Percentiles rank a stretch among this genome's conserved stretches.
Evolutionary conservation across 2,888 invertebrate species (phyloP).

Genomic region (Mechanitis mazaeus): DNA sequence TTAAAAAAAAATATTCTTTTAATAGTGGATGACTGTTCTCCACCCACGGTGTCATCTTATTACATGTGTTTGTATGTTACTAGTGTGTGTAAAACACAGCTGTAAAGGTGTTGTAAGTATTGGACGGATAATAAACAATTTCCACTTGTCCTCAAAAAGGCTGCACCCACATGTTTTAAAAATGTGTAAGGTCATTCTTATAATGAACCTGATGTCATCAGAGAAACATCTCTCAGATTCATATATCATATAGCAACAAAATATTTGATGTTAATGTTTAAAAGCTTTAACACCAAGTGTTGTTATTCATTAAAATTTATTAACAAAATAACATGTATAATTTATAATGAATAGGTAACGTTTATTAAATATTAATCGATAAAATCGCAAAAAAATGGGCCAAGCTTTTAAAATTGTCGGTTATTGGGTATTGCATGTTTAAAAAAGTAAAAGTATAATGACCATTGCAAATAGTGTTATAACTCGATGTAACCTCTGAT

Average conservation of each 20-base stretch:
- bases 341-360: background rate
- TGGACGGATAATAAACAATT: constrained; percentile 20
- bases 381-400: background rate
- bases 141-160: constrained; percentile 19
- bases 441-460: too few species aligned
- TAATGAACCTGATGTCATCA: constrained; percentile 28
- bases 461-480: too few species aligned
- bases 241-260: background rate
- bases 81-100: constrained; percentile 16
- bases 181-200: constrained; percentile 24
- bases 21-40: constrained; percentile 56
- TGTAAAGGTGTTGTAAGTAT: constrained; percentile 16
- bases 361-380: background rate
- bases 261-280: too few species aligned
- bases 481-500: too few species aligned
- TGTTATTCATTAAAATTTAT: background rate
- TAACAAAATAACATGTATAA: background rate
- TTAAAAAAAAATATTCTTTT: constrained; percentile 49
- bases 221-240: constrained; percentile 18
- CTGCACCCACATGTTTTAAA: constrained; percentile 20
- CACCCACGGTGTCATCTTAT: constrained; percentile 45
- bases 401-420: background rate
- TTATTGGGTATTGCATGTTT: too few species aligned
- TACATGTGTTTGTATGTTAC: constrained; percentile 23
- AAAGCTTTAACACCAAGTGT: too few species aligned